Conservation (phyloP, 92 coral and sea anemone genomes). For the Palythoa grandis region DNA sequence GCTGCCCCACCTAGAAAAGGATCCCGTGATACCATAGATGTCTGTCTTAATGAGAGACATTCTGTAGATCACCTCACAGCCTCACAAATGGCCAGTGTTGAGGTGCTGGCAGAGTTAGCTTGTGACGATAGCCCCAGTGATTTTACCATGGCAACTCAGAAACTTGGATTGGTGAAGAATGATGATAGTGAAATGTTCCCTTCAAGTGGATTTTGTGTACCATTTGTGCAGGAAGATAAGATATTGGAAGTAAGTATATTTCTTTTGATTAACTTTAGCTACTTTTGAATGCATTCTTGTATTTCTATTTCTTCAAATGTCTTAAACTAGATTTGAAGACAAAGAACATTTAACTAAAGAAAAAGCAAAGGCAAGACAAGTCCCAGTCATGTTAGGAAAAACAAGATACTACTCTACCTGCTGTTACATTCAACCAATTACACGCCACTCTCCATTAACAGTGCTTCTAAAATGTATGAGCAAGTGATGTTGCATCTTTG, state of each 20-base stretch:
- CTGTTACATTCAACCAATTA: no score
- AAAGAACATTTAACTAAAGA: no score
- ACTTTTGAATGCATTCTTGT: no score
- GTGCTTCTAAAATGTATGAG: no score
- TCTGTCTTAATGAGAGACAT: conserved; percentile 22
- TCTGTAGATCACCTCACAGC: conserved; percentile 53
- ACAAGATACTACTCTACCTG: no score
- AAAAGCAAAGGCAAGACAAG: no score
- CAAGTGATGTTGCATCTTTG: no score
- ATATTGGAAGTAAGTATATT: conserved; percentile 48
- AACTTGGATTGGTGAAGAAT: conserved; percentile 33
- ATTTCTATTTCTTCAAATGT: no score
- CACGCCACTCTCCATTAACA: no score
- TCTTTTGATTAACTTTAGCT: neutral
- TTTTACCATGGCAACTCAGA: conserved; percentile 44
- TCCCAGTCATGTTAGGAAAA: no score
- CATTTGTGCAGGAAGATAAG: conserved; percentile 55
- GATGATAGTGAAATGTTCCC: conserved; percentile 65
- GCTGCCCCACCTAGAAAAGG: neutral
- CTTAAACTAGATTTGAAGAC: no score
- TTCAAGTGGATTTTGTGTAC: conserved; percentile 91
- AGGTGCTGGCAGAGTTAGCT: conserved; percentile 71
- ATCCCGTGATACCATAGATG: neutral
- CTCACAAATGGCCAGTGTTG: conserved; percentile 82
- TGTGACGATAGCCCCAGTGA: conserved; percentile 56